Conservation (phyloP, 2,797 vertebrate genomes). For the Labroides dimidiatus region DNA sequence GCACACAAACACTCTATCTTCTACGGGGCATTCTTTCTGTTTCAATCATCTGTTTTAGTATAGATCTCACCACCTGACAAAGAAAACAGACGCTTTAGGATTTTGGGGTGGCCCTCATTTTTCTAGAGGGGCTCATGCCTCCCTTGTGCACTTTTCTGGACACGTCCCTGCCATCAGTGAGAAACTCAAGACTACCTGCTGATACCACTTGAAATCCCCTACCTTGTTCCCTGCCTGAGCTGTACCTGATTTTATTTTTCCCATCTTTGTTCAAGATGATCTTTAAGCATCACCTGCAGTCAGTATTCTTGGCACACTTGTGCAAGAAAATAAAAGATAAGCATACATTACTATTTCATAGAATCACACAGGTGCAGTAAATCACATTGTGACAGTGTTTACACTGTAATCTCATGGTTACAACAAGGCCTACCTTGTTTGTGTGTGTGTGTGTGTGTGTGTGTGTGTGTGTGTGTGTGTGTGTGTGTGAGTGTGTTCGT, state of each 20-base stretch:
- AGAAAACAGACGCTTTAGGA: too few relatives aligned
- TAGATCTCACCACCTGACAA: too few relatives aligned
- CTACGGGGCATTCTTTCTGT: too few relatives aligned
- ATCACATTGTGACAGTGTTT: slow-evolving; percentile 66
- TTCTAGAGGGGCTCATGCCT: too few relatives aligned
- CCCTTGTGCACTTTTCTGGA: not conserved
- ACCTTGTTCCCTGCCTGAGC: slow-evolving; percentile 37
- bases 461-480: not conserved
- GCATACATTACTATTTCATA: slow-evolving; percentile 67
- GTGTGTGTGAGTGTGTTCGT: slow-evolving; percentile 22
- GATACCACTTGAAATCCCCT: slow-evolving; percentile 28
- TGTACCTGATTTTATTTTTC: slow-evolving; percentile 46
- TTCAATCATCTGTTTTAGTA: too few relatives aligned
- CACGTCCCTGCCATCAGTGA: not conserved
- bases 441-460: slow-evolving; percentile 20
- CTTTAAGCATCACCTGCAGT: slow-evolving; percentile 19
- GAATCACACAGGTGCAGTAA: slow-evolving; percentile 48
- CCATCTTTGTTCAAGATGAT: slow-evolving; percentile 34
- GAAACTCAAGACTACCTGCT: slow-evolving; percentile 28
- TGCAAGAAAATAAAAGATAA: slow-evolving; percentile 43
- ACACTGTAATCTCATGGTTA: slow-evolving; percentile 72
- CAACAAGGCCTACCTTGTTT: slow-evolving; percentile 32
- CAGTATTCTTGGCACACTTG: slow-evolving; percentile 33
- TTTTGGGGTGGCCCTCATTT: too few relatives aligned
- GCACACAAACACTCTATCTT: too few relatives aligned